phyloP scores from a whole-genome alignment of 2,113 vertebrate genomes.

The Halichoeres trimaculatus region DNA sequence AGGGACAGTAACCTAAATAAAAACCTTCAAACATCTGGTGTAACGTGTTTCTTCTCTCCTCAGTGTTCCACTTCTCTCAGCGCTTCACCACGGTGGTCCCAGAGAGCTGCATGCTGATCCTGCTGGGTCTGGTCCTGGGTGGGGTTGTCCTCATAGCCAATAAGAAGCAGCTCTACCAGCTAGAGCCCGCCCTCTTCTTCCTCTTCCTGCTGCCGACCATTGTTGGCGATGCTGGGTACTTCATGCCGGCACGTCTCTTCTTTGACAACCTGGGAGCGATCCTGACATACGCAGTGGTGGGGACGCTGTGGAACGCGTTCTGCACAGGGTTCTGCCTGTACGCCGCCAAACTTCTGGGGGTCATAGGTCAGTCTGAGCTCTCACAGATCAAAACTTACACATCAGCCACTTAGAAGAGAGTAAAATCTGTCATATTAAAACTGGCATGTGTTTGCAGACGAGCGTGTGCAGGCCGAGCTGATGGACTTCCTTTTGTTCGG shows the following conservation, averaged over 20 bases:
- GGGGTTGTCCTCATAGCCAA: conserved; percentile 92
- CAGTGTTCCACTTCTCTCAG: conserved; percentile 95
- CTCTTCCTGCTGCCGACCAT: conserved; percentile 97
- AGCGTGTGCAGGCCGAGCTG: conserved; percentile 88
- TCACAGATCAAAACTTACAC: no score
- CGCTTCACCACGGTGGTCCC: conserved; percentile 94
- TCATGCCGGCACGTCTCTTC: conserved; percentile 96
- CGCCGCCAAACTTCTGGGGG: conserved; percentile 76
- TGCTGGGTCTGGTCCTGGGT: conserved; percentile 93
- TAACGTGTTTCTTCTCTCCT: conserved; percentile 20
- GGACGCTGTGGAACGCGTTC: conserved; percentile 96
- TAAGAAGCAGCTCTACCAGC: conserved; percentile 93
- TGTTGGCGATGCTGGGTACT: conserved; percentile 95
- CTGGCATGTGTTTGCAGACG: conserved; percentile 79
- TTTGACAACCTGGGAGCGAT: conserved; percentile 97
- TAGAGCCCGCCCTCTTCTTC: conserved; percentile 96
- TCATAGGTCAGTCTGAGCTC: conserved; percentile 70
- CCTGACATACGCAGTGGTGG: conserved; percentile 93
- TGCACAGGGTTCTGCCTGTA: conserved; percentile 92
- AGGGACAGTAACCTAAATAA: no score
- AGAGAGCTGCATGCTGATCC: conserved; percentile 96
- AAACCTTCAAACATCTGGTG: no score
- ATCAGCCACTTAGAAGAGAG: no score
- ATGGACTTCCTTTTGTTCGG: conserved; percentile 97
- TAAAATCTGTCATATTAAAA: no score